Percentiles rank a stretch among this genome's conserved stretches.
Conservation (phyloP, 2,797 vertebrate genomes). For the Tokudaia muenninki region DNA sequence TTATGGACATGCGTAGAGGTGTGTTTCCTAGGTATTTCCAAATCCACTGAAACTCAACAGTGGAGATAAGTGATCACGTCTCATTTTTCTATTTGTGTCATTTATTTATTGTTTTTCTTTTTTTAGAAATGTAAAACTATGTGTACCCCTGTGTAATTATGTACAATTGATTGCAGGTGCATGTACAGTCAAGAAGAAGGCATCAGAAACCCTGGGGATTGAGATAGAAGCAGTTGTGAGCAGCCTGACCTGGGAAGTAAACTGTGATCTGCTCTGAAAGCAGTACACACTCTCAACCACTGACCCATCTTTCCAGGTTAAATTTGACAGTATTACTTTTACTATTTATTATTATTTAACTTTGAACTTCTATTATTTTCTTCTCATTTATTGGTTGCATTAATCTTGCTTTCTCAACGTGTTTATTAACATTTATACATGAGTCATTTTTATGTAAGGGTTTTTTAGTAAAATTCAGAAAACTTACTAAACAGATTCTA, state of each 20-base stretch:
- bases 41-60: not conserved
- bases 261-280: not conserved
- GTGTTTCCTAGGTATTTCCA: not conserved
- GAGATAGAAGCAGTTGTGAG: not conserved
- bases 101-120: not conserved
- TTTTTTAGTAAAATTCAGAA: not conserved
- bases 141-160: not conserved
- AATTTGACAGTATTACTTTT: not conserved
- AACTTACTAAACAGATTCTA: not conserved
- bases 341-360: not conserved
- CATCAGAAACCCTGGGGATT: not conserved
- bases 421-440: not conserved
- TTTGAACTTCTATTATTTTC: not conserved
- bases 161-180: not conserved
- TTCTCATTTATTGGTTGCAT: not conserved
- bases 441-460: not conserved
- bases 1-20: not conserved
- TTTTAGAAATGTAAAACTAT: not conserved
- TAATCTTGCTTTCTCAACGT: not conserved
- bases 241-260: not conserved
- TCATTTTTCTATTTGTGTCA: not conserved
- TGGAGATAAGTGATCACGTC: not conserved
- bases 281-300: not conserved
- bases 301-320: not conserved
- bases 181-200: not conserved